phyloP scores from a whole-genome alignment of 2,113 vertebrate species.

The Sapayoa aenigma region DNA sequence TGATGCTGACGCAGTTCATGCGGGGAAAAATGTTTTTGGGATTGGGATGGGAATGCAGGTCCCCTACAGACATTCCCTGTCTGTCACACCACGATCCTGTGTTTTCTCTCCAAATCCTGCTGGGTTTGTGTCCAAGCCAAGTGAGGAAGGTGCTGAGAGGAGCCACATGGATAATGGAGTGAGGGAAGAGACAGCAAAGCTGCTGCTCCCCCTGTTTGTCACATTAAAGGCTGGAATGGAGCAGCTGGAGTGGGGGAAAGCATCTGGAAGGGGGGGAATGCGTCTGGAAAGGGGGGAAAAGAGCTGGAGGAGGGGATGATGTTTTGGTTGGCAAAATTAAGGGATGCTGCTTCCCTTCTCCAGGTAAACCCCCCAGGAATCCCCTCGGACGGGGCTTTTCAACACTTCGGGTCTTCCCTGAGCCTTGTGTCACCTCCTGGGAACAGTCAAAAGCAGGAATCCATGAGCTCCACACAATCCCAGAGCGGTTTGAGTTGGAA shows the following conservation, averaged over 20 bases:
- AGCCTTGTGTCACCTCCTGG: neutral
- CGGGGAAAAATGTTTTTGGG: neutral
- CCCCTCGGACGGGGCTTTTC: neutral
- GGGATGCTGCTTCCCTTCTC: neutral
- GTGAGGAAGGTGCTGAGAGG: neutral
- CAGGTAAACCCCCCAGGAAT: neutral
- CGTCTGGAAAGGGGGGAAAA: neutral
- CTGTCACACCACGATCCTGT: fast-evolving
- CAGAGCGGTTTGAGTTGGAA: neutral
- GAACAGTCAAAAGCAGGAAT: neutral
- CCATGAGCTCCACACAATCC: neutral
- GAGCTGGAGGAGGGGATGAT: neutral
- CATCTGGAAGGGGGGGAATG: neutral
- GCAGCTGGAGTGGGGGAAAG: neutral
- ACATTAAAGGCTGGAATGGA: neutral
- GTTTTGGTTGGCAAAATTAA: neutral
- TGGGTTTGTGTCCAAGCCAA: neutral
- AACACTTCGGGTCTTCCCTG: neutral
- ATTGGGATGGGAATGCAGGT: fast-evolving
- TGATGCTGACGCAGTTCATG: neutral
- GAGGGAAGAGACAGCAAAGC: neutral
- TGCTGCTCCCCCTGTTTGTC: neutral
- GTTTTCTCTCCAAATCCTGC: neutral
- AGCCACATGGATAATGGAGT: neutral
- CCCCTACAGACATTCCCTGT: neutral